phyloP scores from a whole-genome alignment of 1,140 invertebrate genomes.

The Orius insidiosus region DNA sequence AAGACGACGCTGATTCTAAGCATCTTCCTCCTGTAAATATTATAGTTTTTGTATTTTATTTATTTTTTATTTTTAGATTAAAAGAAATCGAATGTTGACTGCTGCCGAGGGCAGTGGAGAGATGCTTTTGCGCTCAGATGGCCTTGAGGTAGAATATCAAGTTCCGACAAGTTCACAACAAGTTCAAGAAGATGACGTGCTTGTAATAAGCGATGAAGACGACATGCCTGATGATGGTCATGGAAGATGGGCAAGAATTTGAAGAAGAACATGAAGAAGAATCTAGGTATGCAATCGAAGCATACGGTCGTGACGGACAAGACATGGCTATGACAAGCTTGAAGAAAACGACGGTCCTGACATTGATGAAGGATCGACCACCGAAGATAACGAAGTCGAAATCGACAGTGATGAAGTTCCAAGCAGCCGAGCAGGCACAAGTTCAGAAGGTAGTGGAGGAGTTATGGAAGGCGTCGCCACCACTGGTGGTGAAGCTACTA shows the following conservation, averaged over 20 bases:
- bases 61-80: neutral
- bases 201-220: slow-evolving; percentile 52
- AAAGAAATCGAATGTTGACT: slow-evolving; percentile 5
- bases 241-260: slow-evolving; percentile 19
- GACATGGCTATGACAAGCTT: slow-evolving; percentile 26
- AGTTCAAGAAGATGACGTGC: slow-evolving; percentile 60
- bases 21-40: slow-evolving; percentile 3
- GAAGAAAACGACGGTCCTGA: slow-evolving; percentile 27
- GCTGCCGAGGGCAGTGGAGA: slow-evolving; percentile 9
- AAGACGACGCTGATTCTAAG: slow-evolving; percentile 6
- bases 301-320: slow-evolving; percentile 27
- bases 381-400: slow-evolving; percentile 43
- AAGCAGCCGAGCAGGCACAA: slow-evolving; percentile 7
- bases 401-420: slow-evolving; percentile 25
- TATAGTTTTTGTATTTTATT: neutral
- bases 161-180: slow-evolving; percentile 66
- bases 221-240: slow-evolving; percentile 32
- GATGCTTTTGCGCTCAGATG: slow-evolving; percentile 17
- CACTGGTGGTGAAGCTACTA: slow-evolving; percentile 19
- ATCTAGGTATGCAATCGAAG: slow-evolving; percentile 35
- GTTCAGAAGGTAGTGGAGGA: slow-evolving; percentile 16
- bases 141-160: slow-evolving; percentile 46
- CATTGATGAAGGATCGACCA: slow-evolving; percentile 24
- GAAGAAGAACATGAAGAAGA: slow-evolving; percentile 31
- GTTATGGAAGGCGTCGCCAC: slow-evolving; percentile 13